phyloP scores from a whole-genome alignment of 1,140 invertebrate genomes.

The Potamilus streckersoni region DNA sequence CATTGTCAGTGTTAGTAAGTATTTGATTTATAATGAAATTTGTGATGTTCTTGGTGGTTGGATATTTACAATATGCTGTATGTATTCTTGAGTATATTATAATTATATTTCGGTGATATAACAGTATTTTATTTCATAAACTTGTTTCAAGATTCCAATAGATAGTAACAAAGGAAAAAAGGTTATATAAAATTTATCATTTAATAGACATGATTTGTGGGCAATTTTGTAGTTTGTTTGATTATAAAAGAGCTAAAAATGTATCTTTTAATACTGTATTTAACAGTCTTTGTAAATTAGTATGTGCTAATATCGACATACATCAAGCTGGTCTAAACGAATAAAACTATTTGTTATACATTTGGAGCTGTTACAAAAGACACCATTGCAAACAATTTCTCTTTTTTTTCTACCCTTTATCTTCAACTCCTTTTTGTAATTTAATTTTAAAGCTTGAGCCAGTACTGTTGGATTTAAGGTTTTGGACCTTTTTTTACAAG shows the following conservation, averaged over 20 bases:
- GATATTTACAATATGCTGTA: not conserved
- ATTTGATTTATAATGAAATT: conserved; percentile 15
- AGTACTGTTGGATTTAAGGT: not conserved
- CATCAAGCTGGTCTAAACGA: too few relatives aligned
- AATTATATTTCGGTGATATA: not conserved
- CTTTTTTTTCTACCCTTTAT: not conserved
- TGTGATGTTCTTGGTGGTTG: too few relatives aligned
- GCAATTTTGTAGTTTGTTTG: too few relatives aligned
- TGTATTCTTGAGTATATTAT: not conserved
- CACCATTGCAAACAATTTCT: not conserved
- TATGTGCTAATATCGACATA: too few relatives aligned
- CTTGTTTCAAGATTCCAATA: not conserved
- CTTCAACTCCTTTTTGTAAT: not conserved
- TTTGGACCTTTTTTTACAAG: not conserved
- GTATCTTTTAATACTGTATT: too few relatives aligned
- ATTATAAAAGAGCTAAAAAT: too few relatives aligned
- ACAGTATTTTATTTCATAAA: not conserved
- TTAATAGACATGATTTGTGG: too few relatives aligned
- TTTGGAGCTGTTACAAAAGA: not conserved
- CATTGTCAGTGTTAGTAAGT: conserved; percentile 84
- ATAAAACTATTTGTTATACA: too few relatives aligned
- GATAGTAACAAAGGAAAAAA: not conserved
- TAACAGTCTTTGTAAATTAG: too few relatives aligned
- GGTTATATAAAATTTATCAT: too few relatives aligned
- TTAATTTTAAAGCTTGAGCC: not conserved